Evolutionary conservation across 2,888 invertebrate species (phyloP).

Genomic region (Epinotia brunnichana): DNA sequence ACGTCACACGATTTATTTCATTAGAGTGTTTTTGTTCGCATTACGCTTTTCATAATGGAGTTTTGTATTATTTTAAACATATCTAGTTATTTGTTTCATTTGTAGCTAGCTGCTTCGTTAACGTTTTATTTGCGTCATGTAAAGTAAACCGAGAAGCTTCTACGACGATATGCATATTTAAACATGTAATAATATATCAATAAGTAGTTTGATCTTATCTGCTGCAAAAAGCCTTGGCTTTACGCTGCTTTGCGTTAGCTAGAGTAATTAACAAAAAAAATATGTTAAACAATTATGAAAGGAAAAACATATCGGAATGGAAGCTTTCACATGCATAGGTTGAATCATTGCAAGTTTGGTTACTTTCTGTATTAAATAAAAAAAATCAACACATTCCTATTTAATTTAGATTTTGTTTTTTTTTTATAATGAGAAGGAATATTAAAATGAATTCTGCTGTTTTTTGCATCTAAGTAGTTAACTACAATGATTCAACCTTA

Average conservation of each 20-base stretch:
- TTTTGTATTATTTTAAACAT: conserved; percentile 45
- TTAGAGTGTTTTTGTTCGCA: conserved; percentile 33
- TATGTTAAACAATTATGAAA: not conserved
- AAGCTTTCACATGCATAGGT: conserved; percentile 57
- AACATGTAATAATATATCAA: conserved; percentile 23
- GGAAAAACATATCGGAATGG: conserved; percentile 55
- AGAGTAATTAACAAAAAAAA: not conserved
- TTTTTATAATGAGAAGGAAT: not conserved
- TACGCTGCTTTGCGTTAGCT: conserved; percentile 24
- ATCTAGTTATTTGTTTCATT: conserved; percentile 48
- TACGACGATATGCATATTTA: conserved; percentile 62
- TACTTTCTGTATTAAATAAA: not conserved
- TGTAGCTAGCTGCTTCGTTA: conserved; percentile 53
- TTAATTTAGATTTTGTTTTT: too few species aligned
- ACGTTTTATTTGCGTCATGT: conserved; percentile 51
- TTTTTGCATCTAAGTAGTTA: not conserved
- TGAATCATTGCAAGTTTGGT: conserved; percentile 44
- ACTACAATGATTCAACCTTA: conserved; percentile 18
- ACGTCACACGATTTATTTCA: conserved; percentile 30
- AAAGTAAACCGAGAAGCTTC: conserved; percentile 63
- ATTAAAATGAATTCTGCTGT: not conserved
- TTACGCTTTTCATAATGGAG: conserved; percentile 30
- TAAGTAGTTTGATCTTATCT: not conserved
- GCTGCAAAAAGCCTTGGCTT: conserved; percentile 16
- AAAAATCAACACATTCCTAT: too few species aligned